A percentile compares a stretch with the other conserved stretches of the same genome.
These are phyloP conservation scores for Cartodere bifasciata DNA, from an alignment of 2,888 invertebrate genomes.

Conservation along the genomic window DNA sequence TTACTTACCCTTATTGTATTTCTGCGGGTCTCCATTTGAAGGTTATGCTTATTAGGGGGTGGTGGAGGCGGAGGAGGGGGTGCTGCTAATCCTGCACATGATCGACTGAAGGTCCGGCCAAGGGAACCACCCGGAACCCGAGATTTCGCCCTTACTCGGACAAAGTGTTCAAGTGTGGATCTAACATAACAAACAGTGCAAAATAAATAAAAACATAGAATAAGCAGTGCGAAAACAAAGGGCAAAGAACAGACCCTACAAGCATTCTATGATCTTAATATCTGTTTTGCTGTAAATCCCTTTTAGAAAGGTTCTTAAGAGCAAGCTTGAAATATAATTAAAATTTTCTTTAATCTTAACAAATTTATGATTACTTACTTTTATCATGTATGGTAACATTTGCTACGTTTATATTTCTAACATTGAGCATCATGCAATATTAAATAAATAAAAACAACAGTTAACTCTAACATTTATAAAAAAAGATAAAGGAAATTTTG, in stretches of 20 bases:
- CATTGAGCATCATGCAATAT: slow-evolving; percentile 21
- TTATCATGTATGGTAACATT: too few relatives aligned
- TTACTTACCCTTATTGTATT: slow-evolving; percentile 45
- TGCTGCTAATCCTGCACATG: slow-evolving; percentile 44
- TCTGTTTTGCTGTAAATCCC: too few relatives aligned
- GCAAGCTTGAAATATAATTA: too few relatives aligned
- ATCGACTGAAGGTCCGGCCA: slow-evolving; percentile 51
- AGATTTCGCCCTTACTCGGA: slow-evolving; percentile 48
- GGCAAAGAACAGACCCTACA: slow-evolving; percentile 21
- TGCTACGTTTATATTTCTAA: too few relatives aligned
- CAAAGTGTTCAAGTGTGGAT: slow-evolving; percentile 40
- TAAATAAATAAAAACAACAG: too few relatives aligned
- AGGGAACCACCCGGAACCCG: slow-evolving; percentile 51
- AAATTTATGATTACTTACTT: too few relatives aligned
- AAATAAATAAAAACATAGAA: slow-evolving; percentile 29
- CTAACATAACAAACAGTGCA: slow-evolving; percentile 29
- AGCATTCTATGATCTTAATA: slow-evolving; percentile 36
- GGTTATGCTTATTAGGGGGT: slow-evolving; percentile 37
- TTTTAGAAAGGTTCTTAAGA: too few relatives aligned
- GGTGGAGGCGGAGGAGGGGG: slow-evolving; percentile 24
- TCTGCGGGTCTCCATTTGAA: slow-evolving; percentile 40
- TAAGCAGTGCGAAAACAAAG: slow-evolving; percentile 29
- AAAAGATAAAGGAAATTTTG: too few relatives aligned
- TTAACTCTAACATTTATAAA: too few relatives aligned
- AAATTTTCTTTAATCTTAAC: too few relatives aligned